These are phyloP conservation scores for Trichopria drosophilae DNA, from an alignment of 2,888 invertebrate genomes.

Conservation along the genomic window DNA sequence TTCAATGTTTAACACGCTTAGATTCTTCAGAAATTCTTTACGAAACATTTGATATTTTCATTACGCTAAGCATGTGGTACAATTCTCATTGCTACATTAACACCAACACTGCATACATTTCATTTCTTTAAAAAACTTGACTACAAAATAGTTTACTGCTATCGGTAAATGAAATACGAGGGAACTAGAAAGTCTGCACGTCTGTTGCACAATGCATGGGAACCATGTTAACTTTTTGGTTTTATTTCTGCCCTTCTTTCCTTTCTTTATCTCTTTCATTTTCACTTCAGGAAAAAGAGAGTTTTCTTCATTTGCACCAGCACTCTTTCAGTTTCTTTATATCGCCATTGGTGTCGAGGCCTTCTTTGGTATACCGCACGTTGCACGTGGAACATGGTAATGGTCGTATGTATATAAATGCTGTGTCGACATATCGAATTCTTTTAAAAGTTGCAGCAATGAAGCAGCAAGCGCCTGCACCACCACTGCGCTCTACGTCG, in stretches of 20 bases:
- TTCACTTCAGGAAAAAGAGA: too few relatives aligned
- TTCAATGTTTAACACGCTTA: constrained; percentile 18
- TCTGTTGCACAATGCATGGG: background rate
- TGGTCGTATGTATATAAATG: constrained; percentile 1
- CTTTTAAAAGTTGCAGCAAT: constrained; percentile 53
- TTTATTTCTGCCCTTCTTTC: background rate
- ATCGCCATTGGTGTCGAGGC: too few relatives aligned
- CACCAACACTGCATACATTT: too few relatives aligned
- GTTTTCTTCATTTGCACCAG: too few relatives aligned
- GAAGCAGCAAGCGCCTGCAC: constrained; percentile 56
- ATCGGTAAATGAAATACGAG: background rate
- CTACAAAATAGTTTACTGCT: constrained; percentile 23
- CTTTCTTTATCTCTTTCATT: background rate
- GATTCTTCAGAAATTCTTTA: background rate
- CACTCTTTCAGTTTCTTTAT: too few relatives aligned
- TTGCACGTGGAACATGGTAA: constrained; percentile 4
- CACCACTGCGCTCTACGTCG: constrained; percentile 50
- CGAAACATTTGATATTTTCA: too few relatives aligned
- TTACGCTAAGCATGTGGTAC: constrained; percentile 4
- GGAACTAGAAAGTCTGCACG: background rate
- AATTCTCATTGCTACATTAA: constrained; percentile 6
- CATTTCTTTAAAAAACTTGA: too few relatives aligned
- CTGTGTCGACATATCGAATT: background rate
- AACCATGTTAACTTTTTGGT: background rate
- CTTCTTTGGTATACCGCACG: background rate